Evolutionary conservation across 2,113 vertebrate genomes (phyloP).

Genomic region (Phaetusa simplex): DNA sequence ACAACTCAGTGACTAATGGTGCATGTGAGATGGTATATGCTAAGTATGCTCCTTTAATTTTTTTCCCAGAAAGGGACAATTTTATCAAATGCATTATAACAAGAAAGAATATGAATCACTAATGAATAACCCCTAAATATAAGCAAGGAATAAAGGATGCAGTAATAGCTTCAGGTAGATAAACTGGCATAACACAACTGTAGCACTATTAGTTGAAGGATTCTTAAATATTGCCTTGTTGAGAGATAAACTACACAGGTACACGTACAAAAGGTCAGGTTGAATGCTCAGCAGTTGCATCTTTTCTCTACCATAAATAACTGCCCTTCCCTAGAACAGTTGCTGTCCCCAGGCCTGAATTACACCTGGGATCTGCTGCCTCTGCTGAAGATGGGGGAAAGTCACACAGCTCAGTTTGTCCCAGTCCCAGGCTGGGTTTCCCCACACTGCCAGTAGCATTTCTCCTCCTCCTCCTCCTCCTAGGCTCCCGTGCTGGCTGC

Average conservation of each 20-base stretch:
- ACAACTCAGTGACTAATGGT: not conserved
- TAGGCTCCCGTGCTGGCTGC: not conserved
- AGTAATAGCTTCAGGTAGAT: not conserved
- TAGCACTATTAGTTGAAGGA: not conserved
- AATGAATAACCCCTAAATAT: not conserved
- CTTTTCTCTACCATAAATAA: not conserved
- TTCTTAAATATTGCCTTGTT: not conserved
- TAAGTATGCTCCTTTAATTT: not conserved
- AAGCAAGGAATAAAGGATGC: not conserved
- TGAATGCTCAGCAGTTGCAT: not conserved
- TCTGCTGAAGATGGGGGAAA: not conserved
- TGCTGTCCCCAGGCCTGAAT: not conserved
- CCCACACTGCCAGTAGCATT: fast-evolving
- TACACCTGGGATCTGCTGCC: not conserved
- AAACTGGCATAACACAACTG: not conserved
- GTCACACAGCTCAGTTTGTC: fast-evolving
- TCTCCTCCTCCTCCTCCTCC: not conserved
- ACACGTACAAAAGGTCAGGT: not conserved
- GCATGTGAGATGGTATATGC: not conserved
- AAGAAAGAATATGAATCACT: not conserved
- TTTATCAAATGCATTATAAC: not conserved
- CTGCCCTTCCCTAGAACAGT: not conserved
- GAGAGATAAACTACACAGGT: not conserved
- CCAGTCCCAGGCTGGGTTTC: not conserved
- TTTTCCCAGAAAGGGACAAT: not conserved